These are phyloP conservation scores for Hemitrygon akajei DNA, from an alignment of 2,797 vertebrate species.

Conservation along the genomic window DNA sequence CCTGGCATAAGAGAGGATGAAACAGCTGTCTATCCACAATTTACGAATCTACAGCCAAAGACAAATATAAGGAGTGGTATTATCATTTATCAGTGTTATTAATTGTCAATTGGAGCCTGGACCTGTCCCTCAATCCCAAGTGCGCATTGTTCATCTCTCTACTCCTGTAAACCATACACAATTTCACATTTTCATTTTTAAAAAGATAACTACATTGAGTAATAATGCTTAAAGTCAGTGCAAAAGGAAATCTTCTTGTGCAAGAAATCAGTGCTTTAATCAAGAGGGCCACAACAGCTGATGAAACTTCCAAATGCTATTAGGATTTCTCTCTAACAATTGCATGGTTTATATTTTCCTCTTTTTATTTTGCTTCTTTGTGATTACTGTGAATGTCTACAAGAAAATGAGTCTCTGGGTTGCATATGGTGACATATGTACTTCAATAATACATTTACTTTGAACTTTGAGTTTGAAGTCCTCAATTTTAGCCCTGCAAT, in stretches of 20 bases:
- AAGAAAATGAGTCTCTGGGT: too few relatives aligned
- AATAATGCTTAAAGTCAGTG: background rate
- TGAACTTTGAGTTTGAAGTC: background rate
- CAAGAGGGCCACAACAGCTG: background rate
- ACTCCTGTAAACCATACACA: background rate
- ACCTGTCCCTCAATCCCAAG: background rate
- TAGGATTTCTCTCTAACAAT: background rate
- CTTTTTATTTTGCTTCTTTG: too few relatives aligned
- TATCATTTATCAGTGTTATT: background rate
- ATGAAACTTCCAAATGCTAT: background rate
- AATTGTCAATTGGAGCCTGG: background rate
- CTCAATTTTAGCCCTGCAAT: background rate
- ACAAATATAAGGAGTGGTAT: background rate
- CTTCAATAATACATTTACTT: too few relatives aligned
- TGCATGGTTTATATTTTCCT: too few relatives aligned
- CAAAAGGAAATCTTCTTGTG: background rate
- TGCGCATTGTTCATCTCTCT: background rate
- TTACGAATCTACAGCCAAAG: background rate
- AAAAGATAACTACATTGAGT: background rate
- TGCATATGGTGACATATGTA: too few relatives aligned
- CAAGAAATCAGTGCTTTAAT: background rate
- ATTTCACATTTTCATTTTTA: background rate
- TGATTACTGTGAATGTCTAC: too few relatives aligned
- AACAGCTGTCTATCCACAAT: background rate
- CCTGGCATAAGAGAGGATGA: background rate